Evolutionary conservation across 2,888 invertebrate species (phyloP), one percentile per base, ranked within the genome.

Genomic region (Lochmaea capreae): DNA sequence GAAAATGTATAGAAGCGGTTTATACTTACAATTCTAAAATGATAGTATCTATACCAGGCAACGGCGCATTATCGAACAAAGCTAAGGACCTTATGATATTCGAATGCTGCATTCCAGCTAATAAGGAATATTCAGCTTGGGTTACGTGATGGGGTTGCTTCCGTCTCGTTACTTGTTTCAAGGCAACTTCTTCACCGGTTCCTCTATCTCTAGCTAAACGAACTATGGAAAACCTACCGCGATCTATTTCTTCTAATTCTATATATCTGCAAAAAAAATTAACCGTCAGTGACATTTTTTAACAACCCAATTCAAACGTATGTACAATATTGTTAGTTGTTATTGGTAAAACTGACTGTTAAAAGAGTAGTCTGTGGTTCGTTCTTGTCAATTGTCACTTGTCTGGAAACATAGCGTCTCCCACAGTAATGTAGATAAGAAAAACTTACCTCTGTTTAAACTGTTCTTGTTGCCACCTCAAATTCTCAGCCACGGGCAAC

Each of bases 11-110:
- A 33, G 8, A 33, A 0, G 8, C 33, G 8, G 8, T 18, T 8
- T 62, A 67, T 79, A 90, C 92, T 90, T 87, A 93, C 92, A 93
- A 85, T 88, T 94, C 93, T 82, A 94, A 89, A 75, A 95, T 93
- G 70, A 95, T 92, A 67, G 94, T 93, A 86, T 93, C 92, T 16
- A 91, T 89, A 18, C 92, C 92, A 11, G 92, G 91, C 72, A 91
- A 89, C 4, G 93, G 92, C 52, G 92, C 91, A 79, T 94, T 93
- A 79, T 93, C 92, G 86, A 94, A 95, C 70, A 95, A 87, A 49
- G 94, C 94, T 84, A 93, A 89, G n/a, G 93, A 93, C 73, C 92
- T 90, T 70, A 93, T 91, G 73, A 95, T 90, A 79, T 92, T 92
- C 14, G 89, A 89, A 87, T 95, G 94, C 82, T 93, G 93, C 75